These are phyloP conservation scores for Hippocampus zosterae DNA, from an alignment of 2,113 vertebrate species.

Conservation along the genomic window DNA sequence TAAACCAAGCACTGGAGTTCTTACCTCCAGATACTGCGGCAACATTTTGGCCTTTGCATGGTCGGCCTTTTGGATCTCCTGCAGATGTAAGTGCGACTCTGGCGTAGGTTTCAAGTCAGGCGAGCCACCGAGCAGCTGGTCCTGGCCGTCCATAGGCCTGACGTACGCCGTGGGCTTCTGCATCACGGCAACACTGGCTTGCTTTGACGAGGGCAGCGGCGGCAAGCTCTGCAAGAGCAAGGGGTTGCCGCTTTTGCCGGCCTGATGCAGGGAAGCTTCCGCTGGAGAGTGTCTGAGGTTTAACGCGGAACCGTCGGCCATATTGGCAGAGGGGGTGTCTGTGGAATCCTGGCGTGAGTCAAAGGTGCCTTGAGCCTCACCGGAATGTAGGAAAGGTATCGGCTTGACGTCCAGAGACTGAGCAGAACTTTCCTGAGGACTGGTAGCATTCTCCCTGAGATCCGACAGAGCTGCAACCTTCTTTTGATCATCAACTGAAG, in stretches of 20 bases:
- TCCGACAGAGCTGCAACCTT: slow-evolving; percentile 53
- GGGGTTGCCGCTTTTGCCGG: slow-evolving; percentile 57
- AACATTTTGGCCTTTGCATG: slow-evolving; percentile 75
- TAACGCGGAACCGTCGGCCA: slow-evolving; percentile 33
- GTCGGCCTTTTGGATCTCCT: slow-evolving; percentile 71
- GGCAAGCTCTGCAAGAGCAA: slow-evolving; percentile 80
- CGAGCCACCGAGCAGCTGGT: slow-evolving; percentile 81
- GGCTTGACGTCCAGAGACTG: slow-evolving; percentile 60
- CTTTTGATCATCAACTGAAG: slow-evolving; percentile 24
- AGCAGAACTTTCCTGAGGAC: slow-evolving; percentile 47
- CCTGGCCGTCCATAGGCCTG: slow-evolving; percentile 92
- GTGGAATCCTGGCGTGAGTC: slow-evolving; percentile 34
- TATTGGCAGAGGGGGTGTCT: slow-evolving; percentile 25
- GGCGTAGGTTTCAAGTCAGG: slow-evolving; percentile 81
- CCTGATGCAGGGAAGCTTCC: slow-evolving; percentile 51
- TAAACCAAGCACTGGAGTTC: slow-evolving; percentile 28
- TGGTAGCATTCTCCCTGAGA: slow-evolving; percentile 30
- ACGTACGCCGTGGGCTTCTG: slow-evolving; percentile 94
- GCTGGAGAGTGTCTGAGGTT: slow-evolving; percentile 51
- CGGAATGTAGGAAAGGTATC: slow-evolving; percentile 78
- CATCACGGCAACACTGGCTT: slow-evolving; percentile 70
- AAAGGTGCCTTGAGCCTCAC: slow-evolving; percentile 53
- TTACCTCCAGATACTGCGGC: slow-evolving; percentile 80
- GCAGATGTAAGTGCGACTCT: slow-evolving; percentile 72
- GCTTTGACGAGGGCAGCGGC: slow-evolving; percentile 79